Evolutionary conservation across 2,888 invertebrate species (phyloP), one percentile per base, ranked within the genome.

Genomic region (Muschampia plurimacula): DNA sequence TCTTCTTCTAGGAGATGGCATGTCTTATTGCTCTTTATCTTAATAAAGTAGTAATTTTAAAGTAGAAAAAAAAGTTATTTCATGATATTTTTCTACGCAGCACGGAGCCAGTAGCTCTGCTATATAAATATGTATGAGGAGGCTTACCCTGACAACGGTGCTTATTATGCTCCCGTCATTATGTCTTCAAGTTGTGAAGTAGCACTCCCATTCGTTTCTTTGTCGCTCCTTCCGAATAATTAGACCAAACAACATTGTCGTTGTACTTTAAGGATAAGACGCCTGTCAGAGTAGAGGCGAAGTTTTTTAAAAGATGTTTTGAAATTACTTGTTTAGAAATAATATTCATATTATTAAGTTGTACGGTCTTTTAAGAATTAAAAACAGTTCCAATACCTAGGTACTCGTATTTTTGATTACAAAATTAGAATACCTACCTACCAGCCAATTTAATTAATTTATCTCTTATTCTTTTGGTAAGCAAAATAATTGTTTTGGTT

Each of bases 161-260:
- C 91, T 84, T 86, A 89, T 91, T 91, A 88, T 91, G 85, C 85
- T 79, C 83, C 88, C 79, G 86, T 88, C 89, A 89, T 90, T 89
- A 89, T 87, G 74, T 82, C 85, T 86, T 85, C 86, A 84, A 84
- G 85, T 80, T 84, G 85, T 87, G 83, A 87, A 90, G 89, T 86
- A 86, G 84, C 85, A 89, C 91, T 89, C 89, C 90, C 88, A 88
- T 87, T 86, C 82, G 82, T 81, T 85, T 85, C 83, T 89, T 92
- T 92, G 92, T 92, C 81, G 89, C 87, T 88, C 86, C 89, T 91
- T 91, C 92, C 92, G 91, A 92, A 93, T 93, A 93, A 93, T 93
- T 93, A 92, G 88, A 87, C 81, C 88, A 84, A 86, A 85, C 82
- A 84, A 82, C 85, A 86, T 88, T 85, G 88, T 86, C 77, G 81